A percentile compares a stretch with the other conserved stretches of the same genome.
Conservation (phyloP, 2,113 vertebrate genomes). For the Otis tarda region DNA sequence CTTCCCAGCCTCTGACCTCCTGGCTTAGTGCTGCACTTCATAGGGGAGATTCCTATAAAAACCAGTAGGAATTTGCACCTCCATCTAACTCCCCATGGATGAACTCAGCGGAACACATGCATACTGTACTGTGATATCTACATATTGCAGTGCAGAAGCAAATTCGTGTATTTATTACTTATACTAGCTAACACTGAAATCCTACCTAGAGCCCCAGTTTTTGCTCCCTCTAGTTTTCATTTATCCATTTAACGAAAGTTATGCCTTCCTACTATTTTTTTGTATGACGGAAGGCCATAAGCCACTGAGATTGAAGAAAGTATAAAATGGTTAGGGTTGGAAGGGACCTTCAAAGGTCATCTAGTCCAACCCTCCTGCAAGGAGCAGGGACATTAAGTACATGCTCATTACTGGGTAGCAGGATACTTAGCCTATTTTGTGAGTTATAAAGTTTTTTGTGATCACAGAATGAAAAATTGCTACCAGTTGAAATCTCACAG, state of each 20-base stretch:
- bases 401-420: neutral
- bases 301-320: neutral
- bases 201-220: neutral
- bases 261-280: neutral
- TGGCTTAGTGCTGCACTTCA: neutral
- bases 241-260: neutral
- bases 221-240: neutral
- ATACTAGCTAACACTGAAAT: neutral
- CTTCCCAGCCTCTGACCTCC: neutral
- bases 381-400: too few species aligned
- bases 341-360: too few species aligned
- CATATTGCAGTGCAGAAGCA: neutral
- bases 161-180: rapidly evolving
- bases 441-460: neutral
- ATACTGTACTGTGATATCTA: neutral
- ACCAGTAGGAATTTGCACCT: neutral
- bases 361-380: too few species aligned
- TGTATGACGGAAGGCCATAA: neutral
- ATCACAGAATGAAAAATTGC: neutral
- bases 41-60: neutral
- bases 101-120: neutral
- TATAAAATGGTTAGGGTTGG: too few species aligned
- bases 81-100: neutral
- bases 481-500: neutral
- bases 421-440: neutral